Evolutionary conservation across 2,797 vertebrate species (phyloP), one percentile per base, ranked within the genome.

Genomic region (Capromys pilorides): DNA sequence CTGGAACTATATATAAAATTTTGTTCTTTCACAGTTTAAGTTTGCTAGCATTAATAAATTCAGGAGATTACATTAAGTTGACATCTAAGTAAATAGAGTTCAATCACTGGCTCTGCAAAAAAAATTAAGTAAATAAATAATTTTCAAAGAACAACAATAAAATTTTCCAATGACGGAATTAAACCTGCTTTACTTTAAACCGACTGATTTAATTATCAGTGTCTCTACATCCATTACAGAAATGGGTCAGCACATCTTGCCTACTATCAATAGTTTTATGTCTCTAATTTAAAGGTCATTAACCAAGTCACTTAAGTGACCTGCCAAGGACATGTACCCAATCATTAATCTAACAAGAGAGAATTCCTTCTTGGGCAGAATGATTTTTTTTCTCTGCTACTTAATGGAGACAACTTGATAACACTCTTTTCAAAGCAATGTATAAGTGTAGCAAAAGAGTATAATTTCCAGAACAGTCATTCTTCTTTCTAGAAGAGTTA

Each of bases 351-450:
- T 61, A 97, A 94, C 59, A 89, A 93, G 94, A 94, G 88, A 95
- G 73, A 94, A 86, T 77, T 85, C 69, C 82, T 82, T 91, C 6
- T 94, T 93, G 96, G 62, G 87, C 77, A 95, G 94, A 93, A 96
- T 94, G 92, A 96, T 93, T 94, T 93, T 91, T 91, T 96, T 94
- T 91, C 85, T 95, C 51, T 94, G 83, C 85, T 67, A 59, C 78
- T 95, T 95, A 96, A 90, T 96, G 89, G 66, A 97, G 97, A 97
- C 96, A 97, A 97, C 94, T 97, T 97, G 96, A 97, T 97, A 97
- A 97, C 95, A 97, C 96, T 96, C 94, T 96, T 96, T 94, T 88
- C 62, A 36, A 92, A 82, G 85, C 93, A 93, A 86, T 6, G 85
- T 95, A 89, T 69, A 95, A 97, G 83, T 95, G 94, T 80, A 95